Percentiles rank a stretch among this genome's conserved stretches.
Evolutionary conservation across 2,113 vertebrate species (phyloP).

Genomic region (Sclerurus mexicanus): DNA sequence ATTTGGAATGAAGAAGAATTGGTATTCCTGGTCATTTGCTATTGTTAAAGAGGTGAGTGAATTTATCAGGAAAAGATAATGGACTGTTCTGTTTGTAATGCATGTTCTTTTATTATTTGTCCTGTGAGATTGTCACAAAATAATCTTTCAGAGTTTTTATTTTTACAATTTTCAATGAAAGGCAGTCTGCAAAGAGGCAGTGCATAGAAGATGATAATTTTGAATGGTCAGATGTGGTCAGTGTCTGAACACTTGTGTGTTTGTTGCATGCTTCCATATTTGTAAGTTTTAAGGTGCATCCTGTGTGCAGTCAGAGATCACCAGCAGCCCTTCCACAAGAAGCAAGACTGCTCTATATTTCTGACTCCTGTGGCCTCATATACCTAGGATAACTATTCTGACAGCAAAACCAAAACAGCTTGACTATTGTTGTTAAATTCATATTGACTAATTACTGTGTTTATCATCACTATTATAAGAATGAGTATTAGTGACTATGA

Average conservation of each 20-base stretch:
- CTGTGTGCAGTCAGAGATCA: neutral
- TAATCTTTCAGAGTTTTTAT: neutral
- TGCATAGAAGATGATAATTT: neutral
- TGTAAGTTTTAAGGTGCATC: neutral
- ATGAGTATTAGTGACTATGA: neutral
- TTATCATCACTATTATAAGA: neutral
- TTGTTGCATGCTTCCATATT: neutral
- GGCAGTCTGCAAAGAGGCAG: neutral
- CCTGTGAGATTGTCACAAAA: neutral
- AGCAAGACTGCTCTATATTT: neutral
- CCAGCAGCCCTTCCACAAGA: neutral
- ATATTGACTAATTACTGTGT: neutral
- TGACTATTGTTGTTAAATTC: neutral
- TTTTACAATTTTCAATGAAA: neutral
- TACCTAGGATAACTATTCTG: neutral
- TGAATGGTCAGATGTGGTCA: neutral
- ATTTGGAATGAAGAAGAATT: constrained; percentile 31
- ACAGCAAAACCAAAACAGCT: neutral
- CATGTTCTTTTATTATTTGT: neutral
- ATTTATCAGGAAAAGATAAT: neutral
- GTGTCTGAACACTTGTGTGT: neutral
- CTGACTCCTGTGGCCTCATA: neutral
- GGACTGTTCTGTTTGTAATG: neutral
- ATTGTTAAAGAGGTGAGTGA: constrained; percentile 32
- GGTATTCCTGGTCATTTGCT: neutral